Evolutionary conservation across 2,113 vertebrate genomes (phyloP).

Genomic region (Lycaon pictus): DNA sequence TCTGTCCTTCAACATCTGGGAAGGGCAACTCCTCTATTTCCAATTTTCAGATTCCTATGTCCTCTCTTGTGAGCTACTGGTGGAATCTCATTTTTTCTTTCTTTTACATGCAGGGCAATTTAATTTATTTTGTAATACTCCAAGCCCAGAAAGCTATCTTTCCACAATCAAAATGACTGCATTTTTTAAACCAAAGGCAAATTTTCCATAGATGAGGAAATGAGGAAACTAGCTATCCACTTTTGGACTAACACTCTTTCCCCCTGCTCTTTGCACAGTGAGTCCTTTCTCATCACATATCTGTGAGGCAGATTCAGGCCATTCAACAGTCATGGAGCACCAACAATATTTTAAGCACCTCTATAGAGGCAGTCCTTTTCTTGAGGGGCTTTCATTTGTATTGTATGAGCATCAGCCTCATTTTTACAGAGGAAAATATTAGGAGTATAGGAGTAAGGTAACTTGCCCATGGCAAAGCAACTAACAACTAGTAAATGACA

Average conservation of each 20-base stretch:
- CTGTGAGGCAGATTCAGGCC: not conserved
- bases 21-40: not conserved
- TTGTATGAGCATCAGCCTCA: not conserved
- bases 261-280: not conserved
- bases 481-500: not conserved
- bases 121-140: conserved; percentile 48
- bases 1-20: not conserved
- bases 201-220: conserved; percentile 10
- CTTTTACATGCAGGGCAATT: conserved; percentile 14
- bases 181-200: conserved; percentile 57
- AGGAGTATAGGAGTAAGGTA: not conserved
- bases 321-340: not conserved
- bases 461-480: conserved; percentile 7
- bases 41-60: not conserved
- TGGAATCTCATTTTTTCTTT: not conserved
- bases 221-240: not conserved
- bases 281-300: not conserved
- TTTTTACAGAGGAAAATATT: conserved; percentile 1
- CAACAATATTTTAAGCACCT: not conserved
- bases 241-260: not conserved
- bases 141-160: not conserved
- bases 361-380: not conserved
- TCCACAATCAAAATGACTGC: not conserved
- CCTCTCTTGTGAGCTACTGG: not conserved
- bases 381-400: conserved; percentile 40